These are phyloP conservation scores for Menidia menidia DNA, from an alignment of 2,797 vertebrate species.

Conservation along the genomic window DNA sequence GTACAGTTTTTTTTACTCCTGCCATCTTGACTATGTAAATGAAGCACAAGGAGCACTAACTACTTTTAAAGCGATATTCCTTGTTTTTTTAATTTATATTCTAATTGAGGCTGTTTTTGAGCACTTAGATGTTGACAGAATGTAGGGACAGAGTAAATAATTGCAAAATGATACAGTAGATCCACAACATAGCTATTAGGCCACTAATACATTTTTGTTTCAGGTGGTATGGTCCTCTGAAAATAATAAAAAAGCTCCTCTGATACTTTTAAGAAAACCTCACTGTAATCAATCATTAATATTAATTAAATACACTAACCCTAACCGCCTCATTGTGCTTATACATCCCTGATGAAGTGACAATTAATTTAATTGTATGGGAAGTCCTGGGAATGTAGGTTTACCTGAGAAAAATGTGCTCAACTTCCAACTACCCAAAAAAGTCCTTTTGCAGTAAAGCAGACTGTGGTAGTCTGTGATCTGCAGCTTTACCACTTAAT, in stretches of 20 bases:
- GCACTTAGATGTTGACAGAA: not conserved
- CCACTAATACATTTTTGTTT: no score
- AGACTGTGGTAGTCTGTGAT: slow-evolving; percentile 38
- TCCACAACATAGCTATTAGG: no score
- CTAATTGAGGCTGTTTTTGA: not conserved
- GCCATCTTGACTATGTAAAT: not conserved
- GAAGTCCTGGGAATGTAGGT: slow-evolving; percentile 1
- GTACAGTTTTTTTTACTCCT: not conserved
- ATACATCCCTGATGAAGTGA: slow-evolving; percentile 9
- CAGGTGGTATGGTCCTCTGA: no score
- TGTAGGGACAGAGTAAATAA: no score
- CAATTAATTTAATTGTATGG: slow-evolving; percentile 41
- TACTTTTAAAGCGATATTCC: no score
- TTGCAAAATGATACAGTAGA: no score
- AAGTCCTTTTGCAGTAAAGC: slow-evolving; percentile 19
- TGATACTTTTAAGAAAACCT: not conserved
- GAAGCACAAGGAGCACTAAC: not conserved
- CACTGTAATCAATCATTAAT: not conserved
- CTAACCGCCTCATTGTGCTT: not conserved
- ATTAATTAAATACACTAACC: not conserved
- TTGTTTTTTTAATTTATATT: no score
- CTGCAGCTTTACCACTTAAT: slow-evolving; percentile 46
- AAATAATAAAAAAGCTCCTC: no score
- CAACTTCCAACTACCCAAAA: slow-evolving; percentile 21
- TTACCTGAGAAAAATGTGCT: slow-evolving; percentile 3